phyloP scores from a whole-genome alignment of 2,797 vertebrate species.

The Poecilia wingei region DNA sequence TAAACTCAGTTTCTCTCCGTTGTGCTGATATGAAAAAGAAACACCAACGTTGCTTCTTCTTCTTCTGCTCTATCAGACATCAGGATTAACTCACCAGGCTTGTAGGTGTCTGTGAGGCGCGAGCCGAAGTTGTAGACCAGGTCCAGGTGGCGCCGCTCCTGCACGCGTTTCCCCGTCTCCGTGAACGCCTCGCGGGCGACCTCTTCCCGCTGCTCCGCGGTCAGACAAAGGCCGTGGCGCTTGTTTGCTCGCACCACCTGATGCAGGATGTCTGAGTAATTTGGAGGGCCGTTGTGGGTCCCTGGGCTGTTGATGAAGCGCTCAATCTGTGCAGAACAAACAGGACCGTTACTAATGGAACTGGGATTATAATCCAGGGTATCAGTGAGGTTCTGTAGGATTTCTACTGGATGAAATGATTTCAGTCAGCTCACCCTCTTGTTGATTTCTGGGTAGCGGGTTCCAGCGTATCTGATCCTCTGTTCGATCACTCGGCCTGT shows the following conservation, averaged over 20 bases:
- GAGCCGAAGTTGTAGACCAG: conserved; percentile 93
- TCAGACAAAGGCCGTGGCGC: conserved; percentile 80
- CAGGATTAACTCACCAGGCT: conserved; percentile 69
- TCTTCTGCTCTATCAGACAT: too few species aligned
- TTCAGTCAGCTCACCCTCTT: conserved; percentile 67
- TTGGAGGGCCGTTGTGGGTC: conserved; percentile 80
- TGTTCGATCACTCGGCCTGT: conserved; percentile 93
- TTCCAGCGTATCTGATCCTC: conserved; percentile 82
- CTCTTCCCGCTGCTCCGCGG: conserved; percentile 79
- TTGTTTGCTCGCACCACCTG: conserved; percentile 82
- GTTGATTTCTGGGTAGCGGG: conserved; percentile 93
- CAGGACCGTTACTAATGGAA: background rate
- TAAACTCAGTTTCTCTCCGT: background rate
- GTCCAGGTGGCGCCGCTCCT: conserved; percentile 89
- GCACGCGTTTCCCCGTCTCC: conserved; percentile 86
- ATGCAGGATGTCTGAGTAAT: conserved; percentile 87
- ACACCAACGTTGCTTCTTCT: background rate
- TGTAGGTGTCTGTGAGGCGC: conserved; percentile 87
- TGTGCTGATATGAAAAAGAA: background rate
- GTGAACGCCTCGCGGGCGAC: conserved; percentile 90
- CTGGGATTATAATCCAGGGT: conserved; percentile 1
- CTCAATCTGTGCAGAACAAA: conserved; percentile 77
- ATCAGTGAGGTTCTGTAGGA: background rate
- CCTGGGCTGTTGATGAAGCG: conserved; percentile 89
- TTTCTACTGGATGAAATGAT: background rate